These are phyloP conservation scores for Bradynema listronoti DNA, from an alignment of 1,140 invertebrate species.

Conservation along the genomic window DNA sequence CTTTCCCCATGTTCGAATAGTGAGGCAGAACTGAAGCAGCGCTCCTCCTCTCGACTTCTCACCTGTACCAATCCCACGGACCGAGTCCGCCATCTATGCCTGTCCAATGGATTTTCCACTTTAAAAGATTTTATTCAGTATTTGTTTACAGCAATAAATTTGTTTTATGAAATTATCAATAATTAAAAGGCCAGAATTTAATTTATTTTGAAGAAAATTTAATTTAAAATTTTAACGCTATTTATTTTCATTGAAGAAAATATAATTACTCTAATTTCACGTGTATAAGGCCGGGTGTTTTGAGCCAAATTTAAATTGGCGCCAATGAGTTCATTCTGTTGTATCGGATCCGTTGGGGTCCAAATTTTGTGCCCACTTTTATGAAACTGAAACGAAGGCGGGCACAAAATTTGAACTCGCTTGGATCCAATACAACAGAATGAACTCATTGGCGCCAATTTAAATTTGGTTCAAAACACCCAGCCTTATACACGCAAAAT, in stretches of 20 bases:
- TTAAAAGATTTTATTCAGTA: constrained; percentile 81
- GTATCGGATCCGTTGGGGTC: too few species aligned
- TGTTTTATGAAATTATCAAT: constrained; percentile 16
- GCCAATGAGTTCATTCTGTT: too few species aligned
- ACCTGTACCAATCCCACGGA: constrained; percentile 71
- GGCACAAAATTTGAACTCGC: too few species aligned
- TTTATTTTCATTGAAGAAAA: constrained; percentile 75
- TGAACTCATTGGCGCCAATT: too few species aligned
- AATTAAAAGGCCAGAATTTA: constrained; percentile 75
- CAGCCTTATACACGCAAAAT: too few species aligned
- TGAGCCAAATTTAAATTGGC: too few species aligned
- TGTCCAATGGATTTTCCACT: constrained; percentile 76
- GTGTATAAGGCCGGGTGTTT: constrained; percentile 64
- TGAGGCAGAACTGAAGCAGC: constrained; percentile 74
- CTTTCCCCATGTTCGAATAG: constrained; percentile 58
- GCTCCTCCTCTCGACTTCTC: constrained; percentile 63
- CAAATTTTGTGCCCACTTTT: too few species aligned
- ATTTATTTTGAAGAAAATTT: neutral
- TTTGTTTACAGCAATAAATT: constrained; percentile 57
- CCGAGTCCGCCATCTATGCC: constrained; percentile 73
- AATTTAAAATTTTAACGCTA: constrained; percentile 65
- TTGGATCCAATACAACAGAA: too few species aligned
- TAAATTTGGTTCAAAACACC: too few species aligned
- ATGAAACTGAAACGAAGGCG: too few species aligned
- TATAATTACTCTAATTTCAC: constrained; percentile 73